Evolutionary conservation across 2,797 vertebrate species (phyloP).

Genomic region (Mormyrops boulengeri): DNA sequence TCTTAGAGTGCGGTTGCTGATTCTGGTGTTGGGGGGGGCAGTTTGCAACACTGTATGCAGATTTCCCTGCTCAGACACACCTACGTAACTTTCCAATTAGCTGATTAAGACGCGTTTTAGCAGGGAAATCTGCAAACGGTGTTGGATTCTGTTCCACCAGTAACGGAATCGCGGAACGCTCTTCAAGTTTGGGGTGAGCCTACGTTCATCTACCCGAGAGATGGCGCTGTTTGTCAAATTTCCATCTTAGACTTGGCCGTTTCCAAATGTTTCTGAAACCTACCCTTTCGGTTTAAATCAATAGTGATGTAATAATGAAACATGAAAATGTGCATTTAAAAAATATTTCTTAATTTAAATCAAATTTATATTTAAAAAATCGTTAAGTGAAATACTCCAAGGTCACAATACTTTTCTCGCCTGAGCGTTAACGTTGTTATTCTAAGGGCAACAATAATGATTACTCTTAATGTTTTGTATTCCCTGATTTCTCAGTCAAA

Average conservation of each 20-base stretch:
- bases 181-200: not conserved
- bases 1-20: not conserved
- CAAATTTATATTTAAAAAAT: not conserved
- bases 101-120: not conserved
- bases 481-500: not conserved
- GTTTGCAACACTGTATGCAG: not conserved
- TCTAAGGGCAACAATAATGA: not conserved
- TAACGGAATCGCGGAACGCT: not conserved
- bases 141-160: not conserved
- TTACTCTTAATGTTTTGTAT: not conserved
- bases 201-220: not conserved
- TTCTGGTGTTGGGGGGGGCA: not conserved
- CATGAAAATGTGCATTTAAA: not conserved
- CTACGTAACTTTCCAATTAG: not conserved
- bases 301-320: not conserved
- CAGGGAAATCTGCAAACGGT: not conserved
- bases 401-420: not conserved
- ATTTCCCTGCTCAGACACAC: not conserved
- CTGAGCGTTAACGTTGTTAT: not conserved
- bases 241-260: not conserved
- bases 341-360: not conserved
- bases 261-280: not conserved
- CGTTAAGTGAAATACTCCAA: not conserved
- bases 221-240: not conserved
- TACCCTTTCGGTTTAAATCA: not conserved